Evolutionary conservation across 35 echinoderm and acorn worm species (phyloP), one percentile per base, ranked within the genome.

Genomic region (Stichopus chloronotus): DNA sequence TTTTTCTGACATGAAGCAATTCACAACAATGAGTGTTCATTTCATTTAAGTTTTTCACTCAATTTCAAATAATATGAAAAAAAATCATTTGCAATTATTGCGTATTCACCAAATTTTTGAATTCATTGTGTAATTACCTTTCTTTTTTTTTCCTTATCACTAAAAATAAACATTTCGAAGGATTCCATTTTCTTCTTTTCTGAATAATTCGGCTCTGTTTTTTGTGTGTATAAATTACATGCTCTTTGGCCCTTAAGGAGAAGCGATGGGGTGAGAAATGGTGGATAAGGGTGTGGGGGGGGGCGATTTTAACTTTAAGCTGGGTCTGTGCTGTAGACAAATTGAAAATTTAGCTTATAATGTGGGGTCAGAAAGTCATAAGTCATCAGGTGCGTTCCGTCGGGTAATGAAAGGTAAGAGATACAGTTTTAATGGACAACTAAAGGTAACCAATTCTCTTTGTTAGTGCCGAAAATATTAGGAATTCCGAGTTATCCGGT

Each of bases 21-120:
- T 68, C 63, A 68, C 63, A 68, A 68, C 63, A 68, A 68, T 68
- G 63, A 68, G 63, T 68, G 63, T 68, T 68, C 63, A 68, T 68
- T 68, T 9, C 63, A 68, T 68, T 68, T 68, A 68, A 68, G 63
- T 68, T 17, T 68, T 68, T 68, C 63, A 68, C 63, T 68, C 63
- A 68, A 68, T 68, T 68, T 68, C 17, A 68, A 68, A 68, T 68
- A 68, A 68, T 68, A 68, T 68, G 63, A 68, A 68, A 9, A 68
- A 17, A 68, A 68, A 68, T 68, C 63, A 68, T 68, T 68, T 68
- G 63, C 63, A 68, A 9, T 68, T 8, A 68, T 68, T 68, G 63
- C 8, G 63, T 68, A 68, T 68, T 68, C 17, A 68, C 63, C 63
- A 68, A 68, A 68, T 8, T 68, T 68, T 68, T 68, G 63, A 68